These are phyloP conservation scores for Lucifuga dentata DNA, from an alignment of 2,113 vertebrate species.

Conservation along the genomic window DNA sequence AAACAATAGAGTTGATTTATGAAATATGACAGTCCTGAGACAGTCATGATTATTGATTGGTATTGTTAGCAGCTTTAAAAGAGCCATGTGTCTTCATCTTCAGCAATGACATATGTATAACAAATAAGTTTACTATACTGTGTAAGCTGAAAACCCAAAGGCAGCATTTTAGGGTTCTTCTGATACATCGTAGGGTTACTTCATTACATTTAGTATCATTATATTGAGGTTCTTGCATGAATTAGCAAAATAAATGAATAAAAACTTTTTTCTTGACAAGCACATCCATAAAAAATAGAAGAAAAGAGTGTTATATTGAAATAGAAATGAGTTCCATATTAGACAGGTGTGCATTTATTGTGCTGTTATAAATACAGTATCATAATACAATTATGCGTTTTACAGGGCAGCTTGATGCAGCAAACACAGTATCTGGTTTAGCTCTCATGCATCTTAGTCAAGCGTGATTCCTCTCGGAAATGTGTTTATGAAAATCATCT, in stretches of 20 bases:
- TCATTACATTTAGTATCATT: conserved; percentile 73
- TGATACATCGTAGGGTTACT: conserved; percentile 75
- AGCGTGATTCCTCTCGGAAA: conserved; percentile 59
- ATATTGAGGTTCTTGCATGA: conserved; percentile 67
- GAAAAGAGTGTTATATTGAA: conserved; percentile 57
- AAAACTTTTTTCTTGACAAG: conserved; percentile 74
- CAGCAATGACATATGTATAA: conserved; percentile 80
- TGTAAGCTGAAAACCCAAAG: conserved; percentile 68
- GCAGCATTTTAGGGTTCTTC: conserved; percentile 69
- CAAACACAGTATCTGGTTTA: conserved; percentile 39
- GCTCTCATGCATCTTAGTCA: conserved; percentile 68
- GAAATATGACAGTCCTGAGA: conserved; percentile 84
- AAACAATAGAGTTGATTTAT: conserved; percentile 84
- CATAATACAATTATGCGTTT: conserved; percentile 55
- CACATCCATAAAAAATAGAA: conserved; percentile 72
- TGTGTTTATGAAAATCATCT: conserved; percentile 75
- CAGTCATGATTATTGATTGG: conserved; percentile 88
- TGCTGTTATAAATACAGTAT: conserved; percentile 64
- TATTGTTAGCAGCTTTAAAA: conserved; percentile 87
- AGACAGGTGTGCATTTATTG: conserved; percentile 70
- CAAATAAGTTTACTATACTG: conserved; percentile 80
- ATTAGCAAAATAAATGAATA: conserved; percentile 78
- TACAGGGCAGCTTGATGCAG: conserved; percentile 43
- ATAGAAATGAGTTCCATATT: conserved; percentile 66
- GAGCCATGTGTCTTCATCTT: conserved; percentile 85